A percentile compares a stretch with the other conserved stretches of the same genome.
These are phyloP conservation scores for Urocynchramus pylzowi DNA, from an alignment of 2,113 vertebrate genomes.

Conservation along the genomic window DNA sequence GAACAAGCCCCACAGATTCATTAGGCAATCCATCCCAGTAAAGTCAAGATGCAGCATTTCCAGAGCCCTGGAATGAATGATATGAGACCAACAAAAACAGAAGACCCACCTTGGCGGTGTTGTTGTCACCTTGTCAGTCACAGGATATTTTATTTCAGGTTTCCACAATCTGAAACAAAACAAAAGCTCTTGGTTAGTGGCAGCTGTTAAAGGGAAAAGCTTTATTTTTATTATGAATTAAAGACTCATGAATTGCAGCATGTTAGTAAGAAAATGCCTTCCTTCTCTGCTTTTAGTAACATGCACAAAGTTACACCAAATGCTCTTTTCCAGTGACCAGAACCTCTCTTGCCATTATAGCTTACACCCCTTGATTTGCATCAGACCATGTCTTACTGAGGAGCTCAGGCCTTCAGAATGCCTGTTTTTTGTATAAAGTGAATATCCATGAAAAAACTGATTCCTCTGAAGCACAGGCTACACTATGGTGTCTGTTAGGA, in stretches of 20 bases:
- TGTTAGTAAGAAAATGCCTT: background rate
- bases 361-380: background rate
- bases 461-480: background rate
- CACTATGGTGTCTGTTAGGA: background rate
- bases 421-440: background rate
- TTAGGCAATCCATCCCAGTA: background rate
- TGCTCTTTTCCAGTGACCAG: background rate
- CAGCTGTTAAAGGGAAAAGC: background rate
- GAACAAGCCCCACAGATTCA: background rate
- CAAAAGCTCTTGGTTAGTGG: background rate
- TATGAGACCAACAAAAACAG: background rate
- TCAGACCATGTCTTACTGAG: accelerated
- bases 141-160: background rate
- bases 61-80: background rate
- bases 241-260: background rate
- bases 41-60: background rate
- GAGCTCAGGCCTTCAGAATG: background rate
- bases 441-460: background rate
- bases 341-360: background rate
- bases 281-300: background rate
- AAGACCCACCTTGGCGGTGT: slow-evolving; percentile 57
- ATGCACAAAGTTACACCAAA: background rate
- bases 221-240: background rate
- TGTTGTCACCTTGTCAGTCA: background rate
- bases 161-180: slow-evolving; percentile 66